Evolutionary conservation across 1,140 invertebrate genomes (phyloP), one percentile per base, ranked within the genome.

Genomic region (Drosophila cardini): DNA sequence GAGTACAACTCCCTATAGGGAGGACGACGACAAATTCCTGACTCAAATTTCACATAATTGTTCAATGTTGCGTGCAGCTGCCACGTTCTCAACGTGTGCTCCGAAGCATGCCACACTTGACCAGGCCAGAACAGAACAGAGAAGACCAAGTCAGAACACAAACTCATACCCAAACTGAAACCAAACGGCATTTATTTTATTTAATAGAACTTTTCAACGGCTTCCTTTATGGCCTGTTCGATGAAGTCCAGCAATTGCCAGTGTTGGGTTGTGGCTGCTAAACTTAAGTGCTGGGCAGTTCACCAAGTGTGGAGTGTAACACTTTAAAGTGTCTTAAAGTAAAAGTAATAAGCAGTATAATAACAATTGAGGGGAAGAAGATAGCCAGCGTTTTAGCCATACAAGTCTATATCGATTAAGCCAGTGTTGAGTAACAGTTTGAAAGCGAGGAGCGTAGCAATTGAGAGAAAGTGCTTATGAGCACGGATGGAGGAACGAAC

Each of bases 1-100:
- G n/a, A n/a, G n/a, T n/a, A n/a, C n/a, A n/a, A n/a, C 48, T 50
- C n/a, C 34, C 9, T 9, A 34, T 48, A 30, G 30, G 48, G 8
- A 32, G 16, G 15, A 61, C 56, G 8, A 32, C 26, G 15, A 61
- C 56, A 75, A 73, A 82, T 86, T 81, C 71, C 67, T 64, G 78
- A 67, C 75, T 86, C 67, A 77, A 78, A 79, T 84, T 83, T 87
- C 80, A 87, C 76, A 87, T 89, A 84, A 87, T 87, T 89, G 80
- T 69, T 87, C 80, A 87, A 87, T 87, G 84, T 89, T 80, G 84
- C 80, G 80, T 87, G 83, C 71, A 72, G 78, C 77, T 87, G 86
- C 83, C 78, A 87, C 83, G 84, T 80, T 16, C 65, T 48, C 34
- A 30, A 48, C 68, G 73, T 52, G 70, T 81, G 55, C 79, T 79